These are phyloP conservation scores for Perithous albicinctus DNA, from an alignment of 2,888 invertebrate genomes.

Conservation along the genomic window DNA sequence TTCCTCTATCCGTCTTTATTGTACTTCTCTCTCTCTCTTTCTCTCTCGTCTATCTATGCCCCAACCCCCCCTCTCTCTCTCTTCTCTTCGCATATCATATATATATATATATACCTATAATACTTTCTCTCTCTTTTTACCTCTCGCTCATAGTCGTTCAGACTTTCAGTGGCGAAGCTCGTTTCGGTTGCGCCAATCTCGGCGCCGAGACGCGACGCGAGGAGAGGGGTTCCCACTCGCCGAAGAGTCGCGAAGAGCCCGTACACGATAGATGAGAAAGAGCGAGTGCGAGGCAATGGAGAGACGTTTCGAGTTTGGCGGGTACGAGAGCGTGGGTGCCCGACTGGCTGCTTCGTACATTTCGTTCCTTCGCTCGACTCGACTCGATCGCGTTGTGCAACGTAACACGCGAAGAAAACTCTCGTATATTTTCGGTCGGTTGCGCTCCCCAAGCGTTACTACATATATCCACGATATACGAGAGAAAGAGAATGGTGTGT, in stretches of 20 bases:
- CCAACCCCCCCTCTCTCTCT: neutral
- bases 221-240: constrained; percentile 2
- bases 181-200: constrained; percentile 63
- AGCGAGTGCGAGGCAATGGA: constrained; percentile 29
- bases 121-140: neutral
- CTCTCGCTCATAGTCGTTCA: constrained; percentile 14
- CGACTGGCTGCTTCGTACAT: constrained; percentile 54
- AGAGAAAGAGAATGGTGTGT: constrained; percentile 6
- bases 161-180: constrained; percentile 52
- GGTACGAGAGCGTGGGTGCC: constrained; percentile 60
- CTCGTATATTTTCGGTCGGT: constrained; percentile 62
- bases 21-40: constrained; percentile 22
- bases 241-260: constrained; percentile 11
- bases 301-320: constrained; percentile 40
- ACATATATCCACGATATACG: constrained; percentile 38
- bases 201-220: constrained; percentile 32
- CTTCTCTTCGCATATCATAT: neutral
- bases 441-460: constrained; percentile 51
- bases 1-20: constrained; percentile 50
- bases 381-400: constrained; percentile 57
- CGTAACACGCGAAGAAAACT: constrained; percentile 61
- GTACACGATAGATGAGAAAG: constrained; percentile 24
- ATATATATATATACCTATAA: neutral
- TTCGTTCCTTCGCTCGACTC: constrained; percentile 39
- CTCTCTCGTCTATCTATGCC: neutral